Evolutionary conservation across 2,888 invertebrate genomes (phyloP), one percentile per base, ranked within the genome.

Genomic region (Pachydiplax longipennis): DNA sequence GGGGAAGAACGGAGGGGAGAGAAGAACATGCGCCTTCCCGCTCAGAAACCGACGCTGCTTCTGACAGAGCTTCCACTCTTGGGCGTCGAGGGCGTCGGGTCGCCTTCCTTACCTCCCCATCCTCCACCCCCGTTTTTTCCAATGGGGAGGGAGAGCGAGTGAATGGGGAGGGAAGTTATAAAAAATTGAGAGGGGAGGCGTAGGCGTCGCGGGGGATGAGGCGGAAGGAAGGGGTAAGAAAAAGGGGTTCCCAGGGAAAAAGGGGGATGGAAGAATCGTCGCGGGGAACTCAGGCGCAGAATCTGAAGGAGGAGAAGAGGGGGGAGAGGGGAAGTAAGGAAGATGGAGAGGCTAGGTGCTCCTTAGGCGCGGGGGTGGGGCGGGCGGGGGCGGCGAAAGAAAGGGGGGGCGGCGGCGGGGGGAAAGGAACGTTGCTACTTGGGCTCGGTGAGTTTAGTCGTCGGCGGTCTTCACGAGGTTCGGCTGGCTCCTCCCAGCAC

Each of bases 351-450:
- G 31, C 48, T 48, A n/a, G 82, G 53, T 53, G 44, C 82, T 40
- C 82, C 82, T 53, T 44, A 53, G 53, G 80, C 40, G 44, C 44
- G 25, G 82, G 40, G 82, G 48, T 40, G 48, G 82, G 48, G 48
- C 15, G 3, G 25, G 48, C 44, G 87, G 87, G 87, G 61, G 61
- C 8, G 35, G 61, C 22, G 15, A 53, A 53, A 53, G n/a, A 53
- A 53, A 83, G 83, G 18, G 31, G 53, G 31, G 37, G 35, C 35
- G 61, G 35, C 37, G 31, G 37, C 40, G 81, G 81, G 25, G 35
- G 44, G 83, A 83, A 83, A 83, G 83, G 87, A 87, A 87, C 58
- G 87, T 87, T 65, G 87, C 87, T 87, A 61, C 87, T 87, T 87
- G 87, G 87, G 61, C 87, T 65, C 61, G 31, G 22, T 13, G 87